Evolutionary conservation across 1,140 invertebrate species (phyloP).

Genomic region (Diuraphis noxia): DNA sequence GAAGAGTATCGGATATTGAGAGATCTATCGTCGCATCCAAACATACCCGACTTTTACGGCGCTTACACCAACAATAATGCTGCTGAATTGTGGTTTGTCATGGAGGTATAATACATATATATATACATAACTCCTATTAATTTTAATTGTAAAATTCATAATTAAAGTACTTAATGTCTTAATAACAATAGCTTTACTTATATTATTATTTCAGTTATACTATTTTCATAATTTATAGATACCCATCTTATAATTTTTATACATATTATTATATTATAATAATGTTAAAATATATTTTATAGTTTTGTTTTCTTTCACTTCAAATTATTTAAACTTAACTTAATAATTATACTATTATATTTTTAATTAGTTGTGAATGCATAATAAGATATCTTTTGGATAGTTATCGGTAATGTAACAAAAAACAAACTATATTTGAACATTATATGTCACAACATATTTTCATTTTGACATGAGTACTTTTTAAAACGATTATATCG

Average conservation of each 20-base stretch:
- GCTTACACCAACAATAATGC: conserved; percentile 71
- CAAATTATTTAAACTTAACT: background rate
- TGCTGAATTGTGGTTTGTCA: conserved; percentile 79
- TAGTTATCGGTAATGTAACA: background rate
- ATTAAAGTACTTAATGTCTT: too few relatives aligned
- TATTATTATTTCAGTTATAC: background rate
- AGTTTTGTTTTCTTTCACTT: background rate
- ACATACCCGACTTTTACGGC: conserved; percentile 83
- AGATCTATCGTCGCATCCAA: conserved; percentile 75
- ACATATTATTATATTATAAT: too few relatives aligned
- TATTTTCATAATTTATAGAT: background rate
- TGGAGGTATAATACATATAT: conserved; percentile 83
- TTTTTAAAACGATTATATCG: background rate
- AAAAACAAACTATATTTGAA: background rate
- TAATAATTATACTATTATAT: too few relatives aligned
- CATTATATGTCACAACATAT: background rate
- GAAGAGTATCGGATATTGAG: conserved; percentile 84
- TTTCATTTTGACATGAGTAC: background rate
- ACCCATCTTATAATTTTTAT: background rate
- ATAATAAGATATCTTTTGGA: background rate
- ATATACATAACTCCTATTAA: background rate
- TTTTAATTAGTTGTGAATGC: too few relatives aligned
- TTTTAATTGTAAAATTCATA: too few relatives aligned
- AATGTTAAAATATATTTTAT: background rate
- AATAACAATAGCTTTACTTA: background rate